These are phyloP conservation scores for Caenorhabditis plicata DNA, from an alignment of 2,888 invertebrate species.

Conservation along the genomic window DNA sequence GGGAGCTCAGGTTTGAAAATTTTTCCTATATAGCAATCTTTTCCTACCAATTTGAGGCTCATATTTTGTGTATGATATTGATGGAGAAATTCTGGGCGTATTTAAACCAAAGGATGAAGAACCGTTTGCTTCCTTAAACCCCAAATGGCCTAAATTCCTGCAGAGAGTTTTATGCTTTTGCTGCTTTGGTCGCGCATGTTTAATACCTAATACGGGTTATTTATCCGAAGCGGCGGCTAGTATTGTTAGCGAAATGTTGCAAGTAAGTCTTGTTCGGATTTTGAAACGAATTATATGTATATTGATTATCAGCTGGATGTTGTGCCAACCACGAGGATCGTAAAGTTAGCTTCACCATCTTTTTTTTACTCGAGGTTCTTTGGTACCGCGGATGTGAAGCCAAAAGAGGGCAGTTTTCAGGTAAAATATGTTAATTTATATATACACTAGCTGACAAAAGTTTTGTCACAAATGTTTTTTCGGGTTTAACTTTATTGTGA, in stretches of 20 bases:
- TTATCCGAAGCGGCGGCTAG: conserved; percentile 98
- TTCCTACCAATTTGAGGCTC: conserved; percentile 77
- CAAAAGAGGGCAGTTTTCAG: conserved; percentile 73
- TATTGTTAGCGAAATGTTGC: conserved; percentile 84
- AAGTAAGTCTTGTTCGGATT: background rate
- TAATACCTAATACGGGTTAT: conserved; percentile 95
- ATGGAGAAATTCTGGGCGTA: conserved; percentile 80
- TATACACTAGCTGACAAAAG: no score
- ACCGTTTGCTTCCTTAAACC: conserved; percentile 94
- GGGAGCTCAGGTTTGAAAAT: conserved; percentile 47
- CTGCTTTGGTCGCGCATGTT: conserved; percentile 95
- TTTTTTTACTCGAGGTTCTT: conserved; percentile 80
- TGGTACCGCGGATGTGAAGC: conserved; percentile 39
- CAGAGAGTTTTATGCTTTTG: conserved; percentile 77
- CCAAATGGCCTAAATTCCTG: conserved; percentile 99
- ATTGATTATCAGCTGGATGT: conserved; percentile 83
- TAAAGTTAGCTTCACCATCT: conserved; percentile 91
- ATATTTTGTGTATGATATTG: conserved; percentile 91
- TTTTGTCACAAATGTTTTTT: no score
- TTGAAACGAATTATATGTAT: background rate
- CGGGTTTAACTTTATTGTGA: no score
- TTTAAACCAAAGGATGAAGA: conserved; percentile 99
- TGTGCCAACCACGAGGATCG: conserved; percentile 90
- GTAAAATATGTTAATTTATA: conserved; percentile 13
- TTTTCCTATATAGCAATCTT: background rate